These are phyloP conservation scores for Gibbula magus DNA, from an alignment of 2,888 invertebrate genomes.

Conservation along the genomic window DNA sequence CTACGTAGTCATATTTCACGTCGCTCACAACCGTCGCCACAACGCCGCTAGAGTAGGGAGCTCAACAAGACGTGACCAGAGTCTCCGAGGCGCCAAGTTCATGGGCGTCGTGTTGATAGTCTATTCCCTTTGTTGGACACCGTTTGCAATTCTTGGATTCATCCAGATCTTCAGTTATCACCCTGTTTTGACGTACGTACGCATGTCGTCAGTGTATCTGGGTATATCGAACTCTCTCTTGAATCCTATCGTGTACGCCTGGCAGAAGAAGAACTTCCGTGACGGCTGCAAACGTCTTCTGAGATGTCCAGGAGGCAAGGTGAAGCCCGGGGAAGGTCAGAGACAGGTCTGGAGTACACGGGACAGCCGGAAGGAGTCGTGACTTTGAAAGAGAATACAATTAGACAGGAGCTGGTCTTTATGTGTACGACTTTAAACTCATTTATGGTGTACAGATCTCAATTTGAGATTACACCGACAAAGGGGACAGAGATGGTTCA, in stretches of 20 bases:
- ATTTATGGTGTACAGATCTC: too few relatives aligned
- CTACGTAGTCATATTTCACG: constrained; percentile 23
- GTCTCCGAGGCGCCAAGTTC: constrained; percentile 27
- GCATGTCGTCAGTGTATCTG: constrained; percentile 20
- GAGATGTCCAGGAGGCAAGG: not conserved
- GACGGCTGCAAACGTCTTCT: constrained; percentile 18
- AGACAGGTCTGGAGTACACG: not conserved
- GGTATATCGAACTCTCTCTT: constrained; percentile 27
- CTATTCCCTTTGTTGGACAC: constrained; percentile 19
- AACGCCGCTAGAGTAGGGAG: not conserved
- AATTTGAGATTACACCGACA: too few relatives aligned
- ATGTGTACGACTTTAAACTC: too few relatives aligned
- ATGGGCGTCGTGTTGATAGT: constrained; percentile 23
- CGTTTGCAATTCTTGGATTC: constrained; percentile 22
- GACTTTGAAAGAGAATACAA: not conserved
- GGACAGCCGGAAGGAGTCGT: not conserved
- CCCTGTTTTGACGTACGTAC: not conserved
- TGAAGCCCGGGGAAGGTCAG: not conserved
- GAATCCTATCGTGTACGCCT: constrained; percentile 22
- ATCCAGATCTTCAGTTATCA: constrained; percentile 28
- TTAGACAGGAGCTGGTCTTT: too few relatives aligned
- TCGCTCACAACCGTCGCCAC: constrained; percentile 16
- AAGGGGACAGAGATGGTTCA: too few relatives aligned
- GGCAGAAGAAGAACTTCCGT: constrained; percentile 24
- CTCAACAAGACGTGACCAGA: constrained; percentile 14